phyloP scores from a whole-genome alignment of 2,113 vertebrate species.

The Oplegnathus fasciatus region DNA sequence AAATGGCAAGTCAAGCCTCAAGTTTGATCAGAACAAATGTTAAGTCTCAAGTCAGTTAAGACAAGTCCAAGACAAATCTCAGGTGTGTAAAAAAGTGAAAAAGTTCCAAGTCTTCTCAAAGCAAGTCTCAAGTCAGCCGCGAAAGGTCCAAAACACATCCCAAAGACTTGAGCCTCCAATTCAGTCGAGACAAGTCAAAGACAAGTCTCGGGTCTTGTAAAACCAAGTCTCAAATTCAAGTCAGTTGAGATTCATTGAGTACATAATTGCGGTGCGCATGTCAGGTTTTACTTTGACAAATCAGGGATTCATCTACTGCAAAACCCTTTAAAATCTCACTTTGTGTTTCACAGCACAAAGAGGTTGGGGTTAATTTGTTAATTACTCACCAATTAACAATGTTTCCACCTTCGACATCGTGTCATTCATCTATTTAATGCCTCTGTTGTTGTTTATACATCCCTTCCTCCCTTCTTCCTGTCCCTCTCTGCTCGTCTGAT shows the following conservation, averaged over 20 bases:
- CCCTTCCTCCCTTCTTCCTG: background rate
- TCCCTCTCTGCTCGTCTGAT: slow-evolving; percentile 12
- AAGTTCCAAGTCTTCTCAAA: background rate
- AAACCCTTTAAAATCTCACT: background rate
- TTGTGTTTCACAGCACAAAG: background rate
- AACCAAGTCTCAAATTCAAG: background rate
- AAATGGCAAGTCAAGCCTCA: background rate
- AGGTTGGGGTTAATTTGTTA: background rate
- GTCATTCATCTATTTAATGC: slow-evolving; percentile 14
- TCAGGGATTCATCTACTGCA: background rate
- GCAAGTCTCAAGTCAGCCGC: background rate
- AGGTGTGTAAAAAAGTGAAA: too few relatives aligned
- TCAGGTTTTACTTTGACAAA: background rate
- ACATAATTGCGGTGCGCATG: background rate
- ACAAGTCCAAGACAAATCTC: background rate
- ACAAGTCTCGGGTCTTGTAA: background rate
- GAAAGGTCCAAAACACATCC: background rate
- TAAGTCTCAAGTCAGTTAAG: background rate
- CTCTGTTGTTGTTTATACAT: background rate
- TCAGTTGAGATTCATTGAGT: background rate
- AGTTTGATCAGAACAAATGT: background rate
- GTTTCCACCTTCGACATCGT: background rate
- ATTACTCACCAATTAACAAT: slow-evolving; percentile 18
- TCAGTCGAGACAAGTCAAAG: too few relatives aligned
- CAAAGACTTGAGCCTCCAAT: background rate